Base-by-base conservation (phyloP, 2,797 vertebrate species). In the Bovichtus variegatus region DNA sequence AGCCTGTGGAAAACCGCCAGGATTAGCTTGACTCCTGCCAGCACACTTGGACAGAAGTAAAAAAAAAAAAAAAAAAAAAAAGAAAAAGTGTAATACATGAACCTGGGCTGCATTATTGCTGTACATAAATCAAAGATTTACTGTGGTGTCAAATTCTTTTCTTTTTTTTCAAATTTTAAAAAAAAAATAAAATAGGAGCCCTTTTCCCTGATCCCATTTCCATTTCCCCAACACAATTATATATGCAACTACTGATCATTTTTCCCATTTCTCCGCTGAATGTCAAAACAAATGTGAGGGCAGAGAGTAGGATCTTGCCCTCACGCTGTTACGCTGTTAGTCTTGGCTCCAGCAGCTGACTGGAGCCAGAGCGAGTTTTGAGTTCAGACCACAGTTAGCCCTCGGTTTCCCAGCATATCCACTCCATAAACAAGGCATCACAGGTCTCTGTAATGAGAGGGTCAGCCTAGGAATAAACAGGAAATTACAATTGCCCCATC, bases 371-470 rank as follows among this genome's bases (percentile, higher is more conserved):
- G 57, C 16, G 21, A 57, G 64, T 85, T 57, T 80, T 38, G 50
- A 82, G 73, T 78, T 85, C 65, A 82, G 81, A 81, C 90, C 86
- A 66, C 84, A 89, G 85, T 78, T 78, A 74, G 53, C 75, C 78
- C 67, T 78, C 65, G 54, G 66, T 89, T 79, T 86, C 84, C 73
- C 74, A 84, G 81, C 83, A 77, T 55, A 84, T 75, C 75, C 71
- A 66, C 74, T 83, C 70, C 81, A 78, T 77, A 91, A 92, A 89
- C 87, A 89, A 81, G 59, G 80, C 78, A 78, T 76, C 59, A 29
- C 41, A 74, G 78, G 64, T 85, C 83, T 76, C 65, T 46, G 81
- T 82, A 90, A 91, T 91, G 62, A 91, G 63, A 89, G 86, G 80
- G 70, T 83, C 55, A 44, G 68, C 57, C 80, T 78, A 76, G 74